Percentiles rank a stretch among this genome's conserved stretches.
Conservation (phyloP, 2,888 invertebrate genomes). For the Alloplasta piceator region DNA sequence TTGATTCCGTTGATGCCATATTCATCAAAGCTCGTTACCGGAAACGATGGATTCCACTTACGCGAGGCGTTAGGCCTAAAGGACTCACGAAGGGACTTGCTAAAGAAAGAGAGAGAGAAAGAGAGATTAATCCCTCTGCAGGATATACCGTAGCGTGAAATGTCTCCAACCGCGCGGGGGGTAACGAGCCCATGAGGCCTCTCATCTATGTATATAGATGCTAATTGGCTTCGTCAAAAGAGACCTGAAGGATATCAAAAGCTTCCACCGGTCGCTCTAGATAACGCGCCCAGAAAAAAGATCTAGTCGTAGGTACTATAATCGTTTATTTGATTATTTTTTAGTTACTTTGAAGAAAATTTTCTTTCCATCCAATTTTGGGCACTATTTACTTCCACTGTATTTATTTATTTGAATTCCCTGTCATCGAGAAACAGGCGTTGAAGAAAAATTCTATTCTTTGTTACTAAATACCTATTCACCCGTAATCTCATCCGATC, state of each 20-base stretch:
- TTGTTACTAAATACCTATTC: too few species aligned
- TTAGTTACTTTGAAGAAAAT: too few species aligned
- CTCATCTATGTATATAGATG: slow-evolving; percentile 1
- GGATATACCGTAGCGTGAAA: slow-evolving; percentile 27
- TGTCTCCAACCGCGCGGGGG: slow-evolving; percentile 52
- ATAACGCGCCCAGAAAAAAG: too few species aligned
- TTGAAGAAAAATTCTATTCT: too few species aligned
- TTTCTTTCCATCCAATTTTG: too few species aligned
- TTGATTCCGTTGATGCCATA: background rate
- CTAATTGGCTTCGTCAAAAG: slow-evolving; percentile 42
- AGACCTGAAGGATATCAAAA: background rate
- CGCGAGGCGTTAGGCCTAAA: slow-evolving; percentile 38
- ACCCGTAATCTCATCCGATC: too few species aligned
- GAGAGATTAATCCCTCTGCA: slow-evolving; percentile 37
- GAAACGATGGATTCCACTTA: slow-evolving; percentile 35
- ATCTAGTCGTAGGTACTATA: too few species aligned
- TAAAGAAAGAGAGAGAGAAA: slow-evolving; percentile 12
- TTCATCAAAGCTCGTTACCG: background rate
- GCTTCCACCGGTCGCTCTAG: background rate
- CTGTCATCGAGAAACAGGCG: too few species aligned
- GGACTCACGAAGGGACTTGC: slow-evolving; percentile 59
- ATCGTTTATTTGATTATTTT: too few species aligned
- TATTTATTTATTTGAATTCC: too few species aligned
- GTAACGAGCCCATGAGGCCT: slow-evolving; percentile 55
- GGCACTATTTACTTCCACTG: too few species aligned